Base-by-base conservation (phyloP, 2,797 vertebrate genomes). In the Darevskia nairensis region DNA sequence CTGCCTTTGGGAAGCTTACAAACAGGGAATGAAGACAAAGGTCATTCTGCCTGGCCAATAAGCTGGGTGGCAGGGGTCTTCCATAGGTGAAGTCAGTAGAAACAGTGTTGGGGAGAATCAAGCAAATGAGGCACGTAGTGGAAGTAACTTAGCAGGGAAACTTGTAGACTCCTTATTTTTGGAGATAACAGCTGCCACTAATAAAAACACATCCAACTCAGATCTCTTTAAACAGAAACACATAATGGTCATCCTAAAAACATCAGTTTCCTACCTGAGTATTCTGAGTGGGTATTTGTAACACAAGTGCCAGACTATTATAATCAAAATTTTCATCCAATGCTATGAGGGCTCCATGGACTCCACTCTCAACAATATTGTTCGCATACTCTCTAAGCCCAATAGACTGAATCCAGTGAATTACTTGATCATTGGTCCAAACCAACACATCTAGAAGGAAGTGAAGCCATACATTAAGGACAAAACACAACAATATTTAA, bases 201-300 rank as follows among this genome's bases (percentile, higher is more conserved):
- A 64, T 17, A 79, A 35, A 68, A 6, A 44, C 50, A 82, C 32
- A 84, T n/a, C 68, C 46, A 55, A 69, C 6, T 82, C 39, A 50
- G 44, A n/a, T 3, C 41, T 19, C 11, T 84, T 39, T 41, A 66
- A 72, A 82, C 2, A 82, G 32, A 82, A 66, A 80, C 44, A 81
- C 59, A 25, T 46, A 76, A 80, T 21, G 23, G 44, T 71, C 3
- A 46, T 29, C 39, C 55, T 25, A 17, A 71, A 80, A 46, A 3
- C 21, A 29, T 55, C 6, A 1, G 0, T 29, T 88, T 89, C 92
- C 88, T 92, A 98, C 98, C 98, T 99, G 98, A 11, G 98, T 99
- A 96, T 98, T 99, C 97, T 99, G 98, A 2, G 98, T 99, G 92
- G 98, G 98, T 88, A 99, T 99, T 95, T 99, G 98, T 92, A 99